These are phyloP conservation scores for Agriopis marginaria DNA, from an alignment of 2,888 invertebrate genomes.

Conservation along the genomic window DNA sequence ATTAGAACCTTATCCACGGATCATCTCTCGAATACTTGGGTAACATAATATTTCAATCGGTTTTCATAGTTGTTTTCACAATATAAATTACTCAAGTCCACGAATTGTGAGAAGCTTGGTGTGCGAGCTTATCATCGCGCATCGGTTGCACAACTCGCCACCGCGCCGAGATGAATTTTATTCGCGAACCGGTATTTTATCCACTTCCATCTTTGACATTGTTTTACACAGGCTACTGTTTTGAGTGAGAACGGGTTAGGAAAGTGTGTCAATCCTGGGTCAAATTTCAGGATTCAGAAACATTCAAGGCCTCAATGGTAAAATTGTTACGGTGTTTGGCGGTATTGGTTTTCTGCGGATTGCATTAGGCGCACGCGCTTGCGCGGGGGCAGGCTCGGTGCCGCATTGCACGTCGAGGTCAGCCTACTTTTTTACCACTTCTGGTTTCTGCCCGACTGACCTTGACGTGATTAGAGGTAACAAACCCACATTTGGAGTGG, in stretches of 20 bases:
- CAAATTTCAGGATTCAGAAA: constrained; percentile 29
- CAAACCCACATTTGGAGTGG: constrained; percentile 70
- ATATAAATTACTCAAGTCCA: constrained; percentile 54
- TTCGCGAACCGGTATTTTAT: constrained; percentile 44
- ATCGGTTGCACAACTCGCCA: constrained; percentile 52
- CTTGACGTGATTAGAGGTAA: constrained; percentile 75
- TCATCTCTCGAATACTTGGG: constrained; percentile 34
- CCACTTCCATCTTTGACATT: constrained; percentile 44
- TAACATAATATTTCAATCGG: constrained; percentile 24
- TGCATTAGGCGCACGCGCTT: constrained; percentile 22
- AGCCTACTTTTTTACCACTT: constrained; percentile 72
- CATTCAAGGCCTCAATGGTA: neutral
- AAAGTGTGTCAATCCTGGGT: constrained; percentile 35
- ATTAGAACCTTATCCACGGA: constrained; percentile 33
- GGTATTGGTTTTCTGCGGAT: constrained; percentile 9
- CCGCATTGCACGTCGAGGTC: constrained; percentile 74
- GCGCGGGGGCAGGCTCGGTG: constrained; percentile 41
- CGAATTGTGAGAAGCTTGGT: constrained; percentile 62
- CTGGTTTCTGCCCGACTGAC: constrained; percentile 75
- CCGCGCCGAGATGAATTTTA: constrained; percentile 36
- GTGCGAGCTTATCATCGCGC: constrained; percentile 53
- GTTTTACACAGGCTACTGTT: constrained; percentile 38
- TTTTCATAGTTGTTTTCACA: constrained; percentile 47
- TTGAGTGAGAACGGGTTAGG: constrained; percentile 35
- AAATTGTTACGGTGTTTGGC: neutral